Evolutionary conservation across 2,113 vertebrate species (phyloP), one percentile per base, ranked within the genome.

Genomic region (Lynx canadensis): DNA sequence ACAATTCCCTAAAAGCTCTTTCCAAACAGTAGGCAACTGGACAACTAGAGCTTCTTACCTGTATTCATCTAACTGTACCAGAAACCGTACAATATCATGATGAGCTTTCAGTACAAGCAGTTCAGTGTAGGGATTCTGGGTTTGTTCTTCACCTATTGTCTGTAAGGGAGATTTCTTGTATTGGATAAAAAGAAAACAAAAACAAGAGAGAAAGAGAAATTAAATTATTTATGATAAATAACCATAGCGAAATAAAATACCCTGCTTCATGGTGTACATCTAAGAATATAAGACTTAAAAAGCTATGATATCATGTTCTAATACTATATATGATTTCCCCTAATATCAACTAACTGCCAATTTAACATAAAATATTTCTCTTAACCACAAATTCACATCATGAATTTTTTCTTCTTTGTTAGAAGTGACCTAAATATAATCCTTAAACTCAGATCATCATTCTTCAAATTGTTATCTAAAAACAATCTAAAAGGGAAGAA

Each of bases 51-150:
- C 87, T 92, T 97, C 99, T 99, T 99, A 99, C 99, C 99, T 99
- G 99, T 91, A 99, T 94, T 99, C 99, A 99, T 99, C 99, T 98
- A 99, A 99, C 98, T 99, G 99, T 95, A 99, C 99, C 97, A 99
- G 99, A 99, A 99, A 99, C 96, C 99, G 99, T 95, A 99, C 99
- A 97, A 99, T 99, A 98, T 99, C 99, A 98, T 99, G 99, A 98
- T 99, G 99, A 97, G 99, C 99, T 99, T 99, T 99, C 98, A 99
- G 98, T 83, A 99, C 99, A 98, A 99, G 99, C 96, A 99, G 99
- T 89, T 99, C 99, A 19, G 99, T 99, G 97, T 99, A 99, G 91
- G 99, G 99, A 98, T 99, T 99, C 98, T 99, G 99, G 97, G 99
- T 99, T 98, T 99, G 99, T 94, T 99, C 99, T 98, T 99, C 99